Conservation (phyloP, 53 echinoderm and acorn worm genomes). For the Stichopus horrens region DNA sequence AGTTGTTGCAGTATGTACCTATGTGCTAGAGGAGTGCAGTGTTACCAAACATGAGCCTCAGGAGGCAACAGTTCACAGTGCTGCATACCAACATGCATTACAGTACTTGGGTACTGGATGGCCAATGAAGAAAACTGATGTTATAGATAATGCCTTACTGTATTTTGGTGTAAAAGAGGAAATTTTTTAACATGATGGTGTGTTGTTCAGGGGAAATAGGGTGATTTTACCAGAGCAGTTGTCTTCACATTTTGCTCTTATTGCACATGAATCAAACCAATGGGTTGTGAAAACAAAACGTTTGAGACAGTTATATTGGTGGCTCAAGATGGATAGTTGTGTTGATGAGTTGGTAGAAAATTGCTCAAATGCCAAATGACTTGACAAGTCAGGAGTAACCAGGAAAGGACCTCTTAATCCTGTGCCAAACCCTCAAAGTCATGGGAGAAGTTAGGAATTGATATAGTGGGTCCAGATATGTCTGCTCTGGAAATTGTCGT, state of each 20-base stretch:
- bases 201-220: conserved; percentile 42
- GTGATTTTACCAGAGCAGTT: conserved; percentile 55
- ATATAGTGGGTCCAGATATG: conserved; percentile 25
- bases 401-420: conserved; percentile 56
- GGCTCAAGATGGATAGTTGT: conserved; percentile 61
- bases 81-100: too few relatives aligned
- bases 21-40: background rate
- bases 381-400: conserved; percentile 58
- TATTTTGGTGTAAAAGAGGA: too few relatives aligned
- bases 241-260: conserved; percentile 31
- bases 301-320: conserved; percentile 63
- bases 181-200: conserved; percentile 49
- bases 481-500: background rate
- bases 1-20: background rate
- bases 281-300: conserved; percentile 62
- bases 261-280: conserved; percentile 65
- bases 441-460: conserved; percentile 53
- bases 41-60: background rate
- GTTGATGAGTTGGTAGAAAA: conserved; percentile 36
- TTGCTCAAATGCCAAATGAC: conserved; percentile 50
- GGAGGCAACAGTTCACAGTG: too few relatives aligned
- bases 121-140: too few relatives aligned
- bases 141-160: too few relatives aligned
- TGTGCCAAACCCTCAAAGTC: conserved; percentile 45
- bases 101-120: too few relatives aligned